phyloP scores from a whole-genome alignment of 1,140 invertebrate genomes.

The Harlomillsia oculata region DNA sequence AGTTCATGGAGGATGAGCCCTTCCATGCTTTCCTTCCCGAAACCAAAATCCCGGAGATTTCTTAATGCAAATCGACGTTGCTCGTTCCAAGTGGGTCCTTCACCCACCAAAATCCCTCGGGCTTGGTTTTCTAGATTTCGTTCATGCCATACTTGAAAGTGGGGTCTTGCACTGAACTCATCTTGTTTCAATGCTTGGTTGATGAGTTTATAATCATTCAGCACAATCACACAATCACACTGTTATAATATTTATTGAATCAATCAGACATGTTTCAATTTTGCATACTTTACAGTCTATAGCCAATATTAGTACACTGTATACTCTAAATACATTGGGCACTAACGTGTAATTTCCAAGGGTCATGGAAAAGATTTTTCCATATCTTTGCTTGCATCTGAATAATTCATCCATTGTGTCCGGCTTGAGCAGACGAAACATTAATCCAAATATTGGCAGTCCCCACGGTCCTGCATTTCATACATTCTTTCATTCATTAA shows the following conservation, averaged over 20 bases:
- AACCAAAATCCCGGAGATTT: conserved; percentile 17
- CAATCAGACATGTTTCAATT: not conserved
- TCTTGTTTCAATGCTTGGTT: conserved; percentile 10
- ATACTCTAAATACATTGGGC: too few relatives aligned
- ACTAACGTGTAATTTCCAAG: conserved; percentile 16
- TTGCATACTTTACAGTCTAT: not conserved
- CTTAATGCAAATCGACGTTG: conserved; percentile 15
- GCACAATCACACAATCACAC: conserved; percentile 11
- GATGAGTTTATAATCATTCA: conserved; percentile 16
- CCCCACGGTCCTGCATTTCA: conserved; percentile 20
- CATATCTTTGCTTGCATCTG: conserved; percentile 15
- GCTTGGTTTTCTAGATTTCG: conserved; percentile 10
- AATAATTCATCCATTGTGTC: conserved; percentile 1
- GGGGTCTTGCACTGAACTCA: conserved; percentile 15
- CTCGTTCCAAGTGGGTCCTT: conserved; percentile 19
- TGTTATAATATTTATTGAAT: too few relatives aligned
- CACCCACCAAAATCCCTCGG: conserved; percentile 20
- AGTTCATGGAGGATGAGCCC: conserved; percentile 10
- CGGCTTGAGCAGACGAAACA: not conserved
- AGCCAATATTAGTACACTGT: conserved; percentile 6
- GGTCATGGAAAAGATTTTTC: conserved; percentile 11
- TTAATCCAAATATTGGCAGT: not conserved
- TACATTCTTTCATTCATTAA: too few relatives aligned
- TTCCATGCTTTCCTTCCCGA: conserved; percentile 20
- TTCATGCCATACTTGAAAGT: conserved; percentile 6